Conservation (phyloP, 2,888 invertebrate genomes). For the Epinotia demarniana region DNA sequence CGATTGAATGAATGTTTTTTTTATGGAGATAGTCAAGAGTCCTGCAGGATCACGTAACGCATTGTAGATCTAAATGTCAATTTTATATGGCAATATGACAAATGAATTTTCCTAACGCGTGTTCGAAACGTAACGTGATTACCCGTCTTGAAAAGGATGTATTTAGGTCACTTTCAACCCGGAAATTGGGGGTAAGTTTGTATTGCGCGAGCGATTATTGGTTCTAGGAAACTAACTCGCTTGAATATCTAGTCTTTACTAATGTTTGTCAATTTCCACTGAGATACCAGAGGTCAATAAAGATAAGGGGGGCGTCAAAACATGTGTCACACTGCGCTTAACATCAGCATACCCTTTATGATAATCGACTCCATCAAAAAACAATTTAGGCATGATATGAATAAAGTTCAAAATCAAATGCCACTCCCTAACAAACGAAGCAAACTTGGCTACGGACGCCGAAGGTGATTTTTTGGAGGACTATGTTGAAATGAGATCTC, state of each 20-base stretch:
- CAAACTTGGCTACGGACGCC: neutral
- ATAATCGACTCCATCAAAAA: neutral
- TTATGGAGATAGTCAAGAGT: too few species aligned
- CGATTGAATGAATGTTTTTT: too few species aligned
- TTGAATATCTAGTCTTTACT: neutral
- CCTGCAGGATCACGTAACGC: too few species aligned
- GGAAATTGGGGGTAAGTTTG: too few species aligned
- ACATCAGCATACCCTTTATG: neutral
- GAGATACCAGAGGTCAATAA: constrained; percentile 21
- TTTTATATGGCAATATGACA: too few species aligned
- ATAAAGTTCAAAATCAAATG: neutral
- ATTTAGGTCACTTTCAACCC: too few species aligned
- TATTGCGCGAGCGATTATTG: too few species aligned
- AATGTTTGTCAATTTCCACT: constrained; percentile 16
- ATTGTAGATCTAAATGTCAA: too few species aligned
- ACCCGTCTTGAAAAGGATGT: too few species aligned
- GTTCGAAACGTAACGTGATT: too few species aligned
- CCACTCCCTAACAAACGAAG: neutral
- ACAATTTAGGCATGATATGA: neutral
- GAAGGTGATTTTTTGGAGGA: neutral
- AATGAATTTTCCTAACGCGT: too few species aligned
- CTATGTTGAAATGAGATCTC: constrained; percentile 30
- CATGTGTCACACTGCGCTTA: constrained; percentile 17
- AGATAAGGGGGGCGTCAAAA: constrained; percentile 21
- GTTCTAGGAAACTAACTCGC: too few species aligned